These are phyloP conservation scores for Monochamus saltuarius DNA, from an alignment of 1,140 invertebrate species.

Conservation along the genomic window DNA sequence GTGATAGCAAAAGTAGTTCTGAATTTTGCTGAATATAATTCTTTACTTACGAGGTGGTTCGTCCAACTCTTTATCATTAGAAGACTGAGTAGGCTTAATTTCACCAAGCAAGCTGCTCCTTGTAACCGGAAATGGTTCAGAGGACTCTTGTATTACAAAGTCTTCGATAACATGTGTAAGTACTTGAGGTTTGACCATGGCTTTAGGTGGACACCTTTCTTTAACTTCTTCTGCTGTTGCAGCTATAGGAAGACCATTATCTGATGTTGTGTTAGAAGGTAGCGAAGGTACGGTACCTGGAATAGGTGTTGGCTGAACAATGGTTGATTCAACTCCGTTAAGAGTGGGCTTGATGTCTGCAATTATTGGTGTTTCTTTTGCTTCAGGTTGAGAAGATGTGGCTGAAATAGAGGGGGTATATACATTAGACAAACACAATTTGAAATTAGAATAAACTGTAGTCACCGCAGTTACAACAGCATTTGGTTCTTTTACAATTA, in stretches of 20 bases:
- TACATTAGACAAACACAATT: neutral
- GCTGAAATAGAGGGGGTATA: conserved; percentile 23
- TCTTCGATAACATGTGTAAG: conserved; percentile 96
- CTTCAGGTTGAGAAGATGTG: conserved; percentile 26
- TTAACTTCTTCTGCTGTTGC: conserved; percentile 61
- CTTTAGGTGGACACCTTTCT: conserved; percentile 68
- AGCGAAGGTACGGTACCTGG: conserved; percentile 45
- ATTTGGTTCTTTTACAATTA: neutral
- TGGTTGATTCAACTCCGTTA: conserved; percentile 17
- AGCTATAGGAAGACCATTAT: conserved; percentile 47
- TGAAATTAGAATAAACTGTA: neutral
- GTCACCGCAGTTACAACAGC: neutral
- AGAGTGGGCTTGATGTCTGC: conserved; percentile 24
- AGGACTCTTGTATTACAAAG: conserved; percentile 93
- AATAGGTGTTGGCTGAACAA: conserved; percentile 43
- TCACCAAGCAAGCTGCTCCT: conserved; percentile 57
- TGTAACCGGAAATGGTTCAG: conserved; percentile 86
- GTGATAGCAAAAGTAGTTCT: too few species aligned
- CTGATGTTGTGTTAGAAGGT: conserved; percentile 40
- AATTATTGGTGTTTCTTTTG: conserved; percentile 22
- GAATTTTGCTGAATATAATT: neutral
- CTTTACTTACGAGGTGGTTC: conserved; percentile 70
- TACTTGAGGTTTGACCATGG: conserved; percentile 94
- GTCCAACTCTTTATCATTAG: conserved; percentile 59
- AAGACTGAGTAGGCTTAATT: conserved; percentile 50